Evolutionary conservation across 2,888 invertebrate species (phyloP), one percentile per base, ranked within the genome.

Genomic region (Diadegma fenestrale): DNA sequence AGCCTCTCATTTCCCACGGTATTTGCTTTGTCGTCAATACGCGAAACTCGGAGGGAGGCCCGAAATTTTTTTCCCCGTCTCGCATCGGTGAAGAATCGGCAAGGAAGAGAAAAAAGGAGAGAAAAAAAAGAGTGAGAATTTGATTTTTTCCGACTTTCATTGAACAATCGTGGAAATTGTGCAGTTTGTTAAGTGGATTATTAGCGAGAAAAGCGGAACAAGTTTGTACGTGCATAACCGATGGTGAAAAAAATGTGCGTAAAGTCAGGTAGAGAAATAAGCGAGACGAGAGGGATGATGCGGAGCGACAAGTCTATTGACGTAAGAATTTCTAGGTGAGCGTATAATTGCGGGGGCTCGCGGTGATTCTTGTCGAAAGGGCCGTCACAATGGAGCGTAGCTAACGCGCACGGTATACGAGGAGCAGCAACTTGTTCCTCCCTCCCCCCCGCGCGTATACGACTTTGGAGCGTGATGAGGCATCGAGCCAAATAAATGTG

Each of bases 1-100:
- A 89, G 89, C 91, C 90, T 91, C 89, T 89, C 84, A 88, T 91
- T 92, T 92, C 91, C 91, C 91, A 92, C 91, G 91, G 89, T 92
- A 89, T 91, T 90, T 89, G 91, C 91, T 90, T 91, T 90, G 90
- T 92, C 89, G 88, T 30, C 43, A 26, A 43, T 22, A 17, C 86
- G 86, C 90, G 87, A 88, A 89, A 85, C 86, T 73, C 78, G 85
- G 84, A 84, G 69, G 68, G 68, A 77, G 79, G 69, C 64, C 87
- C 87, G 71, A 86, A 87, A 77, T 84, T 84, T 87, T 83, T 87
- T 87, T 51, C 37, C 85, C 37, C 85, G 87, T 88, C 82, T 88
- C 89, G 85, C 86, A 87, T 87, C 87, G 83, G 71, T 78, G 82
- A 84, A 80, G 72, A 51, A 63, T 37, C 12, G 26, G 43, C 48